Conservation (phyloP, 2,888 invertebrate genomes). For the Caenorhabditis angaria region DNA sequence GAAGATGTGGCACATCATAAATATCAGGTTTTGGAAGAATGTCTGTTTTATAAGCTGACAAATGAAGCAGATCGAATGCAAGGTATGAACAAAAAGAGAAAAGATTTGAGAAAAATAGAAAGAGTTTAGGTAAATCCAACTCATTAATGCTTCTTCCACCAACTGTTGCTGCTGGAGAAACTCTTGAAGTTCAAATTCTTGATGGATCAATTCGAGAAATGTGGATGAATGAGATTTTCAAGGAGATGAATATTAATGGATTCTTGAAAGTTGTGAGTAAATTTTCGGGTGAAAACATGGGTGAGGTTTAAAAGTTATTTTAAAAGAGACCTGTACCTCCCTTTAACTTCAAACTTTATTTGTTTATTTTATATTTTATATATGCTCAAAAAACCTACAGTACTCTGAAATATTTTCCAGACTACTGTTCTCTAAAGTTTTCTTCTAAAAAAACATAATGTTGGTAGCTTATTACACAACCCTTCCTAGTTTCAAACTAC, state of each 20-base stretch:
- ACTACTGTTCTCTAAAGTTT: background rate
- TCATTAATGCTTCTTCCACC: constrained; percentile 64
- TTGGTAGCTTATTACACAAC: no score
- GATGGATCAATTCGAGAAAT: constrained; percentile 54
- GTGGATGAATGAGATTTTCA: constrained; percentile 69
- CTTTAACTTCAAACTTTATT: no score
- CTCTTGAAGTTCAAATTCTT: constrained; percentile 58
- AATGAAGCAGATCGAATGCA: constrained; percentile 62
- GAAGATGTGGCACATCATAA: constrained; percentile 66
- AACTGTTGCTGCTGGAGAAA: constrained; percentile 62
- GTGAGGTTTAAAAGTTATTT: background rate
- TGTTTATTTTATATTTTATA: no score
- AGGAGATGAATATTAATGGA: constrained; percentile 69
- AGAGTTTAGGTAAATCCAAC: constrained; percentile 57
- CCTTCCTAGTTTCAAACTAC: no score
- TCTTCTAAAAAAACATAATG: no score
- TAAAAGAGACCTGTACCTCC: no score
- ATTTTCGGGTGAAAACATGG: background rate
- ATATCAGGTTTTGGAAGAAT: constrained; percentile 64
- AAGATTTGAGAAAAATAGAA: background rate
- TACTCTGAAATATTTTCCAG: no score
- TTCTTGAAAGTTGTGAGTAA: constrained; percentile 57
- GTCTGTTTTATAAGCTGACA: constrained; percentile 64
- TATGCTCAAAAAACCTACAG: no score
- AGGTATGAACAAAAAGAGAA: constrained; percentile 30